Base-by-base conservation (phyloP, 2,888 invertebrate species). In the Mythimna impura region DNA sequence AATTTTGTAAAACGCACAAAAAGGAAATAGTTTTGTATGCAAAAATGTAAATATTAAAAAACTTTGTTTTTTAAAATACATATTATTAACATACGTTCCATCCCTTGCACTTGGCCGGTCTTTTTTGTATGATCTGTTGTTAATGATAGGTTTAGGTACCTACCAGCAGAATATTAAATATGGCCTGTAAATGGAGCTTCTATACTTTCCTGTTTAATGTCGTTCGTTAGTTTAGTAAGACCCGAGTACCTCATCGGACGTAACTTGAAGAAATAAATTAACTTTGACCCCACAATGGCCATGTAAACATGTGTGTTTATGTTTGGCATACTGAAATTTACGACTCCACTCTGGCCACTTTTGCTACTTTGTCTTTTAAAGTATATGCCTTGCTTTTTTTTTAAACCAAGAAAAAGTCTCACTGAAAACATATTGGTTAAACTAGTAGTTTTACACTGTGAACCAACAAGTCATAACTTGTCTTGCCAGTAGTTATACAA, bases 281-380 rank as follows among this genome's bases (percentile, higher is more conserved):
- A 89, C 87, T 91, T 91, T 89, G 91, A 91, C 92, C 91, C 83
- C 85, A 92, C 93, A 92, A 91, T 87, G 87, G 78, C 78, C 86
- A 65, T 86, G 89, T 93, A 94, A 94, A 94, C 90, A 89, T 88
- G 86, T 87, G 87, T 83, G 87, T 95, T 95, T 93, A 94, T 91
- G 92, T 89, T 88, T 90, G 92, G 91, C 93, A 90, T 83, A 82
- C 76, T 77, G 76, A 80, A 90, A 89, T 92, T 94, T 93, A 93
- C 87, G 86, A 87, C 87, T 55, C 78, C 76, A 72, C 81, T 55
- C 58, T 81, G 73, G 79, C 83, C 81, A 81, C 67, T 82, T 79
- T 76, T 78, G 74, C 83, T 84, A 85, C 87, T 86, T 87, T 87
- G 88, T 86, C 83, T 82, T 83, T 65, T 66, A 78, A 82, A 68